Evolutionary conservation across 2,797 vertebrate species (phyloP).

Genomic region (Heterohyrax brucei): DNA sequence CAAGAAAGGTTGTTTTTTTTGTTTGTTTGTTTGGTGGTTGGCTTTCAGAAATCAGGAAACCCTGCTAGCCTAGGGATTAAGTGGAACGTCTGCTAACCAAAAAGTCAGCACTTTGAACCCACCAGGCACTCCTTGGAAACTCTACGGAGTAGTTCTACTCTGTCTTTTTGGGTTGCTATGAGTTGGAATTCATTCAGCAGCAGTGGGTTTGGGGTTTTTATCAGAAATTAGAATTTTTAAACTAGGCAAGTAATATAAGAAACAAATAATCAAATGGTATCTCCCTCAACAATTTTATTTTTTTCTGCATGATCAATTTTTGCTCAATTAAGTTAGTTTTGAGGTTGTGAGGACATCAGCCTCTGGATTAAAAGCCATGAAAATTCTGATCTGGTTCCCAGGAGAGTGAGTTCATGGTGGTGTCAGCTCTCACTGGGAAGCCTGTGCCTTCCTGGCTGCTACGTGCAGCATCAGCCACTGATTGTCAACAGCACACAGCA

Average conservation of each 20-base stretch:
- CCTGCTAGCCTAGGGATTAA: too few relatives aligned
- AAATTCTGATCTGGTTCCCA: background rate
- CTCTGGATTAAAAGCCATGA: background rate
- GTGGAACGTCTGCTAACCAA: too few relatives aligned
- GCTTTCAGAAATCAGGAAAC: too few relatives aligned
- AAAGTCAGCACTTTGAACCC: too few relatives aligned
- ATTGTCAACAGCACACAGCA: background rate
- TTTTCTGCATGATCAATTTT: background rate
- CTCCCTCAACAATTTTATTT: background rate
- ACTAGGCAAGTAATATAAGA: background rate
- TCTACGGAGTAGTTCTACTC: too few relatives aligned
- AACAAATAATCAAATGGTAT: background rate
- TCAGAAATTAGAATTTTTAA: conserved; percentile 23
- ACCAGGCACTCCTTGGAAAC: too few relatives aligned
- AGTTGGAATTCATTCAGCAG: too few relatives aligned
- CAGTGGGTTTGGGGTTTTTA: background rate
- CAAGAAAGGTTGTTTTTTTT: background rate
- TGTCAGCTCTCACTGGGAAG: background rate
- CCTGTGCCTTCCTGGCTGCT: background rate
- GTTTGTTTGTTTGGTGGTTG: too few relatives aligned
- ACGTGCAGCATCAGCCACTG: background rate
- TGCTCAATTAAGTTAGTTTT: background rate
- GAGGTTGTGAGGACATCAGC: background rate
- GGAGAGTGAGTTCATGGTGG: background rate
- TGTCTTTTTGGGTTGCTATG: too few relatives aligned